Evolutionary conservation across 2,797 vertebrate species (phyloP), one percentile per base, ranked within the genome.

Genomic region (Heterohyrax brucei): DNA sequence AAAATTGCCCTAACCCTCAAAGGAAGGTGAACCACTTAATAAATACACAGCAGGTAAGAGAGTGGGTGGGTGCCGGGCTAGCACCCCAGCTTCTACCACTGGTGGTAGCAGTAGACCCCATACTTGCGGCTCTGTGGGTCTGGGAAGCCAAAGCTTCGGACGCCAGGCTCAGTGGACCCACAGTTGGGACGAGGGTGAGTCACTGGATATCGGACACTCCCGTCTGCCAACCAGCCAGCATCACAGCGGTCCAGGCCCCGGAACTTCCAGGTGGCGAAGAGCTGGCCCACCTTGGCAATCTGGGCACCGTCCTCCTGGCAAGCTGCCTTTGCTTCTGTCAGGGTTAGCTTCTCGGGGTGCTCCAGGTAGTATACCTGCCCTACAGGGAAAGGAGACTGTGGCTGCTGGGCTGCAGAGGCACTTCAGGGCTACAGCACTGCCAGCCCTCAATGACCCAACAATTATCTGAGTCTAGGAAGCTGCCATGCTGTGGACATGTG

Each of bases 231-330:
- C 99, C 99, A 99, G 95, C 99, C 99, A 0, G 99, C 99, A 0
- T 98, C 98, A 1, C 99, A 99, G 88, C 98, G 99, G 95, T 99
- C 99, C 97, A 99, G 94, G 72, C 97, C 98, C 0, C 21, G 75
- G 95, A 99, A 98, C 93, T 98, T 99, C 99, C 99, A 99, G 33
- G 99, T 99, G 0, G 99, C 98, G 53, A 99, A 99, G 48, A 99
- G 98, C 79, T 99, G 99, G 64, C 99, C 99, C 66, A 99, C 99
- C 50, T 97, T 99, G 88, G 99, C 99, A 0, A 99, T 98, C 89
- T 98, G 97, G 0, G 99, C 98, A 0, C 98, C 96, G 0, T 98
- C 98, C 0, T 99, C 97, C 95, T 85, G 87, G 95, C 99, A 99
- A 0, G 98, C 98, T 96, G 98, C 97, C 89, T 97, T 98, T 0